Evolutionary conservation across 1,140 invertebrate species (phyloP), one percentile per base, ranked within the genome.

Genomic region (Drosophila nikananu): DNA sequence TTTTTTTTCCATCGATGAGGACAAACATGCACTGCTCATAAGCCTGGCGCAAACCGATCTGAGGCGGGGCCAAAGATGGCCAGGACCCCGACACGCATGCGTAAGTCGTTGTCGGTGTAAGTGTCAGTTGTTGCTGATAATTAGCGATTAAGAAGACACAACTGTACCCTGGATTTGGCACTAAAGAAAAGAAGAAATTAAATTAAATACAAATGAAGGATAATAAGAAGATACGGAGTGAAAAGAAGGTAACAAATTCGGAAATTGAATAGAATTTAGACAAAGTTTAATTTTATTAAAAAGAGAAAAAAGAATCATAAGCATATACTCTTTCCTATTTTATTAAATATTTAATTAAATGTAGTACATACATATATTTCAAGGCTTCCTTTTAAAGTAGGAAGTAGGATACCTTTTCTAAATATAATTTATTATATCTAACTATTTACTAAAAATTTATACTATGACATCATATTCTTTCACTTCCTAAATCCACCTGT

Each of bases 71-170:
- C 17, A n/a, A 23, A 59, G 37, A 41, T 35, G 51, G 21, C 46
- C 77, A 87, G 78, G 84, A 78, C 84, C 60, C 57, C 64, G 68
- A 90, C 86, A 90, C 82, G 86, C 86, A 90, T 82, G 86, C 86
- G 81, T 84, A 89, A 89, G 86, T 77, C 83, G 71, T 86, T 90
- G 81, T 72, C 86, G 72, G 58, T 86, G 86, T 90, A 89, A 90
- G 79, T 90, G 86, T 90, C 86, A 91, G 86, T 86, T 72, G 82
- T 60, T 35, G 72, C 81, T 86, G 86, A 90, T 90, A 90, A 90
- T 90, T 90, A 90, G 79, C 86, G 86, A 89, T 90, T 90, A 90
- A 77, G 64, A 30, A 63, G 66, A 67, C 65, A 58, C 80, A 75
- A 89, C 83, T 86, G 83, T 86, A 82, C 76, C 51, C 17, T 10